Evolutionary conservation across 2,113 vertebrate species (phyloP).

Genomic region (Pardalotus punctatus): DNA sequence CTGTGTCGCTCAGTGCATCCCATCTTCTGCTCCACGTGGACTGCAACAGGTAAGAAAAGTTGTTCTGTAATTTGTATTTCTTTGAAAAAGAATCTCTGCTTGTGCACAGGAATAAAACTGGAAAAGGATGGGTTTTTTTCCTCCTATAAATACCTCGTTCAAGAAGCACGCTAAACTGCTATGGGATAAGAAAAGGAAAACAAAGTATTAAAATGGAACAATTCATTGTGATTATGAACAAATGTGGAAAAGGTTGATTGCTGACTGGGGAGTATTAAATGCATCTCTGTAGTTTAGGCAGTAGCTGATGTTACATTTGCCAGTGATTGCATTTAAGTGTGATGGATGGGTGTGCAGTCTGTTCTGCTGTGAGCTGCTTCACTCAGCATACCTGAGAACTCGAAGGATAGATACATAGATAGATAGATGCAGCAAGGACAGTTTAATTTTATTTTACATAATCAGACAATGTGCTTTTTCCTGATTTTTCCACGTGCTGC

Average conservation of each 20-base stretch:
- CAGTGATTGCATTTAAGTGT: slow-evolving; percentile 60
- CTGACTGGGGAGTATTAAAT: slow-evolving; percentile 66
- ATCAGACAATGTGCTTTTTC: not conserved
- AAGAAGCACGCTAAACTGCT: not conserved
- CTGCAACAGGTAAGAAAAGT: slow-evolving; percentile 86
- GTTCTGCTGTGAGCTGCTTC: slow-evolving; percentile 11
- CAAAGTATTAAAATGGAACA: slow-evolving; percentile 57
- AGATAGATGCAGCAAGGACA: not conserved
- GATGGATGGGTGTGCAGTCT: slow-evolving; percentile 47
- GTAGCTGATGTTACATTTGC: slow-evolving; percentile 31
- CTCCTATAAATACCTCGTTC: not conserved
- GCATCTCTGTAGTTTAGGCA: not conserved
- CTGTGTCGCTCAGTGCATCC: slow-evolving; percentile 86
- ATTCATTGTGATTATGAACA: slow-evolving; percentile 61
- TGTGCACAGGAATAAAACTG: not conserved
- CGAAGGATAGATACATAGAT: not conserved
- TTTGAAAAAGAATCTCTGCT: not conserved
- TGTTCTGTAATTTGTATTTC: not conserved
- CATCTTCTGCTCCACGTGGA: slow-evolving; percentile 90
- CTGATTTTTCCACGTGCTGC: not conserved
- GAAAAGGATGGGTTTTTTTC: not conserved
- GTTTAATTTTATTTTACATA: slow-evolving; percentile 49
- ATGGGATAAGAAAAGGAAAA: slow-evolving; percentile 49
- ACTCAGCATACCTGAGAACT: not conserved
- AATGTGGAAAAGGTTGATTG: slow-evolving; percentile 69